phyloP scores from a whole-genome alignment of 1,140 invertebrate species.

The Drosophila tropicalis region DNA sequence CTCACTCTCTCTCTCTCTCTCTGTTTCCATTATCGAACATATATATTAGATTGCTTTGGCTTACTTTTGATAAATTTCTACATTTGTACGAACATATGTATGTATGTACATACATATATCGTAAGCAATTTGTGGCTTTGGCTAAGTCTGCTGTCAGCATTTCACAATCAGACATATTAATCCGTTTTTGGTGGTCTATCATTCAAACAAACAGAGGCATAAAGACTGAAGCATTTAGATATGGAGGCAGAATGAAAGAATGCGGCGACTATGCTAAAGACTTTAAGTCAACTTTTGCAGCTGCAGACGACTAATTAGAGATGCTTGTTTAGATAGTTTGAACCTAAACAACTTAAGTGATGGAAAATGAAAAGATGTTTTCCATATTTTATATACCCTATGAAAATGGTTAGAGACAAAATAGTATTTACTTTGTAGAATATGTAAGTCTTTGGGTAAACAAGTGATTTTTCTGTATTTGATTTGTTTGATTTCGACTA shows the following conservation, averaged over 20 bases:
- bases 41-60: conserved; percentile 49
- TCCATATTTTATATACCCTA: not conserved
- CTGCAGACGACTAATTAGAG: conserved; percentile 46
- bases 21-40: not conserved
- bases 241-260: conserved; percentile 2
- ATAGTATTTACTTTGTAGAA: too few species aligned
- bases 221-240: not conserved
- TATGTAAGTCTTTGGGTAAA: too few species aligned
- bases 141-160: conserved; percentile 44
- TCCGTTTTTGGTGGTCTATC: conserved; percentile 52
- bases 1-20: not conserved
- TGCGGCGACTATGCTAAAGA: conserved; percentile 21
- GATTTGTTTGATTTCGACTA: too few species aligned
- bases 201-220: conserved; percentile 16
- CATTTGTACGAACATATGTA: too few species aligned
- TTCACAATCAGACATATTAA: conserved; percentile 44
- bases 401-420: not conserved
- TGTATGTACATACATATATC: conserved; percentile 1
- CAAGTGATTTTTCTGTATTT: too few species aligned
- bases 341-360: conserved; percentile 10
- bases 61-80: conserved; percentile 31
- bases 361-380: not conserved
- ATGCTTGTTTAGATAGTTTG: conserved; percentile 6
- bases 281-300: conserved; percentile 45
- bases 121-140: conserved; percentile 51